Evolutionary conservation across 1,140 invertebrate genomes (phyloP), one percentile per base, ranked within the genome.

Genomic region (Spodoptera litura): DNA sequence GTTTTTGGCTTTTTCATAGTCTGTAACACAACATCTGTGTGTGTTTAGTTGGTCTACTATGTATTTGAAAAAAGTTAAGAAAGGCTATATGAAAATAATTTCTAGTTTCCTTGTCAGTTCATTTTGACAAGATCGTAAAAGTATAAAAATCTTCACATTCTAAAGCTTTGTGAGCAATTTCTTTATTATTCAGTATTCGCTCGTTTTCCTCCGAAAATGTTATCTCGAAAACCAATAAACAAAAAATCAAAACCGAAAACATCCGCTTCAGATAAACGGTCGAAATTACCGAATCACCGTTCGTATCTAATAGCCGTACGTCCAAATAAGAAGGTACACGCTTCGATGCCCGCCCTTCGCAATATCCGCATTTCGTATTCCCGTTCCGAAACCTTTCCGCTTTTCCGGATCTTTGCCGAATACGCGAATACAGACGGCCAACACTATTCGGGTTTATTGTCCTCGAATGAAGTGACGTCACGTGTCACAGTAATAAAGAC

Each of bases 311-410:
- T 75, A 75, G 59, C 73, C 59, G 49, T 70, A 15, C 49, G 66
- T 70, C 49, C 59, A 62, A 75, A 75, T 75, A 64, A 64, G 73
- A 52, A 75, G 51, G 58, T 51, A 49, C 59, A 75, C 73, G 73
- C 73, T 75, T 61, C 44, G 59, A 20, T 62, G 73, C 20, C n/a
- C 73, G 73, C 44, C 59, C 73, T 51, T 49, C 49, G 73, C 73
- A 75, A 75, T 75, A 75, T 75, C 59, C 73, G 73, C 58, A 75
- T 64, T 75, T 53, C 27, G 73, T 75, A 75, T 75, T 75, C 73
- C 73, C 64, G 59, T 51, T 51, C 73, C 58, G 73, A 75, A 75
- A 64, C 73, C 38, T 64, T 62, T 62, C 73, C 73, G 73, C 73
- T 75, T 75, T 75, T 75, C 73, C 59, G 73, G 49, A 75, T 75